A percentile compares a stretch with the other conserved stretches of the same genome.
phyloP scores from a whole-genome alignment of 30 jellyfish, hydroid and myxozoan species.

The Chrysaora quinquecirrha region DNA sequence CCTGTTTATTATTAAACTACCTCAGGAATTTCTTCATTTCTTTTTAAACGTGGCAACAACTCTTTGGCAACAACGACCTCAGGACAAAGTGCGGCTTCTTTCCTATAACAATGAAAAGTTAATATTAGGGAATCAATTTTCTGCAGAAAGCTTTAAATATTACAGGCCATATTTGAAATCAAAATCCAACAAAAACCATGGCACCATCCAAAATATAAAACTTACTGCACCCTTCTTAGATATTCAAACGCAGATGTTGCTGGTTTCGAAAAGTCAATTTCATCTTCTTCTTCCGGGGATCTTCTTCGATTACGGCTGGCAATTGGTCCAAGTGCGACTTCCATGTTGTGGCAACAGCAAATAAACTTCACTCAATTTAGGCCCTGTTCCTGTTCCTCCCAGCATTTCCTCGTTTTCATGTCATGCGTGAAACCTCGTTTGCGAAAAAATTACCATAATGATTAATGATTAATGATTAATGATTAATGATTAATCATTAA shows the following conservation, averaged over 20 bases:
- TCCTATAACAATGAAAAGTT: slow-evolving; percentile 1
- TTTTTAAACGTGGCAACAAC: background rate
- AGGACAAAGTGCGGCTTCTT: slow-evolving; percentile 64
- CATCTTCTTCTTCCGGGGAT: background rate
- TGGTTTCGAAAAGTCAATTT: slow-evolving; percentile 21
- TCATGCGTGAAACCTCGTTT: too few species aligned
- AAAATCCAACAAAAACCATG: background rate
- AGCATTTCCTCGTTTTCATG: too few species aligned
- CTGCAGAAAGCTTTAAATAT: background rate
- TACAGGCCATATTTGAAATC: background rate
- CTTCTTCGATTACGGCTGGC: background rate
- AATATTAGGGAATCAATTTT: background rate
- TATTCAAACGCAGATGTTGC: slow-evolving; percentile 62
- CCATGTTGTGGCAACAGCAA: too few species aligned
- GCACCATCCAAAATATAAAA: background rate
- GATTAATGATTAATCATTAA: too few species aligned
- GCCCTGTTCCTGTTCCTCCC: too few species aligned
- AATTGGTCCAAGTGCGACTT: slow-evolving; percentile 59
- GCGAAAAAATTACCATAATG: too few species aligned
- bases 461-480: too few species aligned
- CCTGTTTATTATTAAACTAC: too few species aligned
- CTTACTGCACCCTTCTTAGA: slow-evolving; percentile 64
- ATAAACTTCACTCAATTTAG: too few species aligned
- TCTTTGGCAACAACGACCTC: slow-evolving; percentile 66
- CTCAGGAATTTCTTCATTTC: too few species aligned